Conservation (phyloP, 2,888 invertebrate genomes). For the Pediacus dermestoides region DNA sequence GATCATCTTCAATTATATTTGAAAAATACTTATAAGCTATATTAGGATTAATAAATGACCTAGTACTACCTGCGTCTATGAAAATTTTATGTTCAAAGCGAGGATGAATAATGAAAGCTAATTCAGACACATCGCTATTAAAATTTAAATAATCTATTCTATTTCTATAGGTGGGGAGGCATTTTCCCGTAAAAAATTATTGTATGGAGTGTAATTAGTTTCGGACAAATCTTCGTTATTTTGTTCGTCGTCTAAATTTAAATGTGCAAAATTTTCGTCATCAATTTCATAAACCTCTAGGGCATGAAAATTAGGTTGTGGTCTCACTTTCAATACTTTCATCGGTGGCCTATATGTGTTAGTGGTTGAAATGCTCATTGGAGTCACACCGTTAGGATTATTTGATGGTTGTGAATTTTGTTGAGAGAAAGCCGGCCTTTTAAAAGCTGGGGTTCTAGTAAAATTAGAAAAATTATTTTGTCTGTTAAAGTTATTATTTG, state of each 20-base stretch:
- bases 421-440: background rate
- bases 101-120: slow-evolving; percentile 9
- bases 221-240: background rate
- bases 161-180: background rate
- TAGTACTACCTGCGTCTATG: slow-evolving; percentile 18
- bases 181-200: slow-evolving; percentile 2
- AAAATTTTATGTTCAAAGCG: slow-evolving; percentile 4
- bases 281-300: background rate
- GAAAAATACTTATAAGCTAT: slow-evolving; percentile 7
- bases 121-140: background rate
- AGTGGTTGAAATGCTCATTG: background rate
- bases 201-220: background rate
- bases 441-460: too few species aligned
- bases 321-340: too few species aligned
- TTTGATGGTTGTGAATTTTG: background rate
- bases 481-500: too few species aligned
- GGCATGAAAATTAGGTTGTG: background rate
- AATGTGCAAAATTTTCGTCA: background rate
- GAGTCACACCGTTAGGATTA: background rate
- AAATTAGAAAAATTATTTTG: too few species aligned
- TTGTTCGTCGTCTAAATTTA: too few species aligned
- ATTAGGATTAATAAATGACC: slow-evolving; percentile 21
- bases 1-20: slow-evolving; percentile 4
- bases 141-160: slow-evolving; percentile 4
- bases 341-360: too few species aligned